phyloP scores from a whole-genome alignment of 2,888 invertebrate genomes.

The Ecdyonurus torrentis region DNA sequence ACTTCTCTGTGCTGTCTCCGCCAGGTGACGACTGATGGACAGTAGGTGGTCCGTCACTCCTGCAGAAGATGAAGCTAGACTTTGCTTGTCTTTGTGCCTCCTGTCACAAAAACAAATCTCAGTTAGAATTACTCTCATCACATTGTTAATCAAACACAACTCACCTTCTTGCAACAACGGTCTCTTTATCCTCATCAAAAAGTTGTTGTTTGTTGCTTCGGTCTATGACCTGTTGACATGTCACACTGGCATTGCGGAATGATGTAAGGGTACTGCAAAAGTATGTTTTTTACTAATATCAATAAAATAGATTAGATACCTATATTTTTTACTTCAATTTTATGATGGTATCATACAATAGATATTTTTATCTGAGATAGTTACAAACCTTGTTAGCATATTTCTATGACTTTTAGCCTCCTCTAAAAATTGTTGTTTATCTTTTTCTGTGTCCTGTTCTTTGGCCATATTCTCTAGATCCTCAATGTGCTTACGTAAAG shows the following conservation, averaged over 20 bases:
- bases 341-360: no score
- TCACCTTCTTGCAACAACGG: neutral
- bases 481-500: constrained; percentile 50
- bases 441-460: constrained; percentile 38
- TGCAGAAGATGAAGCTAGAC: constrained; percentile 47
- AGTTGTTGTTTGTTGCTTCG: constrained; percentile 57
- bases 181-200: constrained; percentile 26
- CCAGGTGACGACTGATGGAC: constrained; percentile 68
- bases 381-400: constrained; percentile 52
- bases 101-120: constrained; percentile 14
- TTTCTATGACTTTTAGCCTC: constrained; percentile 53
- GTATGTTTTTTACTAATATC: no score
- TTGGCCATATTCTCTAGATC: constrained; percentile 47
- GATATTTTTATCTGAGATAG: no score
- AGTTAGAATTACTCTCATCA: neutral
- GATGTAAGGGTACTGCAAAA: constrained; percentile 44
- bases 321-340: neutral
- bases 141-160: neutral
- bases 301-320: neutral
- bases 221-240: constrained; percentile 60
- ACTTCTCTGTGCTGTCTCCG: constrained; percentile 74
- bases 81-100: constrained; percentile 45
- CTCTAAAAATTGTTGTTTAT: constrained; percentile 31
- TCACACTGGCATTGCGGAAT: constrained; percentile 65
- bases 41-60: constrained; percentile 73